Base-by-base conservation (phyloP, 2,113 vertebrate species). In the Excalfactoria chinensis region DNA sequence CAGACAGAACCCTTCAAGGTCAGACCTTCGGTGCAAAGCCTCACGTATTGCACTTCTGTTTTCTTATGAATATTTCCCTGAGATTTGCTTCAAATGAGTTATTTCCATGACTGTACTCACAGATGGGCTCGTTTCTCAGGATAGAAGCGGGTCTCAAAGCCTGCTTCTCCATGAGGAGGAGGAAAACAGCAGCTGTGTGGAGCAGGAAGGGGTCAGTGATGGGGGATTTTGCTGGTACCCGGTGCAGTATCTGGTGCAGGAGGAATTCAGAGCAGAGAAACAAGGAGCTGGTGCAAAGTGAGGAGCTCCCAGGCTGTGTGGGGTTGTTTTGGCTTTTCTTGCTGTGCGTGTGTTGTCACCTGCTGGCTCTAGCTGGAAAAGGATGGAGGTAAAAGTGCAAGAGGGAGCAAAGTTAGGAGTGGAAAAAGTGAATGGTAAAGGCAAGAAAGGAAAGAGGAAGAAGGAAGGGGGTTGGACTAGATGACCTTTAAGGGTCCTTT, bases 1-100 rank as follows among this genome's bases (percentile, higher is more conserved):
- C 81, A 91, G 86, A 34, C 67, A 89, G 83, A 93, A 46, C 34
- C 77, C 74, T 85, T 90, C 46, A 92, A 87, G 86, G 92, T 86
- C 2, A 4, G 49, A 17, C 92, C 74, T 67, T 64, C 3, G 66
- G 34, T 41, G 89, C 67, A 41, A 84, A 73, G 19, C 13, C 37
- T 87, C 74, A 8, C 49, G 21, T 21, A 19, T 30, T 37, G 28
- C 41, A 11, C 64, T 88, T 88, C 53, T 84, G 63, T 85, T 92
- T 95, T 73, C 17, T 22, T 26, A 21, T 76, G 55, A 82, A 40
- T 86, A 18, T 87, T 84, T 86, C 67, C 59, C 34, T 37, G 19
- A 84, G 71, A 79, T 86, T 87, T 79, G 46, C 63, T 82, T 70
- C 60, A 82, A 94, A 87, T 32, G 56, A 84, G 63, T 90, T 80